A percentile compares a stretch with the other conserved stretches of the same genome.
Evolutionary conservation across 1,140 invertebrate species (phyloP).

Genomic region (Apis mellifera): DNA sequence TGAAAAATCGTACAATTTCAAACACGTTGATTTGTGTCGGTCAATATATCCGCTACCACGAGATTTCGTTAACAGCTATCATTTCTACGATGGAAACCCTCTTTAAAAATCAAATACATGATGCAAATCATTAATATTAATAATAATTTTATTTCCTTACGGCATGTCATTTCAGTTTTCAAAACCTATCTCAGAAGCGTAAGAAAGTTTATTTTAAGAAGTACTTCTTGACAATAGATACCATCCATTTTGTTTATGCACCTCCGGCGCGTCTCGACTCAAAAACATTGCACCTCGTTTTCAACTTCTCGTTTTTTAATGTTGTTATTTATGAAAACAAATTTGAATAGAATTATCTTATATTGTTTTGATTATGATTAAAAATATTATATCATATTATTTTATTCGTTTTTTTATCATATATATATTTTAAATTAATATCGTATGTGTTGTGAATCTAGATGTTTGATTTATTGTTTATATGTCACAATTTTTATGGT

Average conservation of each 20-base stretch:
- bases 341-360: neutral
- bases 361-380: neutral
- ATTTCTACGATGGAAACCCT: neutral
- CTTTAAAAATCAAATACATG: neutral
- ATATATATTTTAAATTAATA: neutral
- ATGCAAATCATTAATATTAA: neutral
- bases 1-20: neutral
- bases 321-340: slow-evolving; percentile 16
- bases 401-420: neutral
- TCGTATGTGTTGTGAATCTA: too few species aligned
- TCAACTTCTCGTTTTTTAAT: slow-evolving; percentile 4
- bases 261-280: slow-evolving; percentile 52
- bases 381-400: neutral
- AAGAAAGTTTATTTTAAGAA: slow-evolving; percentile 9
- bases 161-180: neutral
- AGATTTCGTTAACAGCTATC: slow-evolving; percentile 2
- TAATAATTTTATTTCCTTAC: neutral
- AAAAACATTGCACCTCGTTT: slow-evolving; percentile 55
- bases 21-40: slow-evolving; percentile 11
- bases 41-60: slow-evolving; percentile 27
- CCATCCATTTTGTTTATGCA: slow-evolving; percentile 76
- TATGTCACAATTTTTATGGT: neutral
- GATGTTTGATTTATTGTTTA: slow-evolving; percentile 32
- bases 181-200: too few species aligned
- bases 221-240: slow-evolving; percentile 66